Evolutionary conservation across 2,888 invertebrate species (phyloP).

Genomic region (Linnaemya tessellans): DNA sequence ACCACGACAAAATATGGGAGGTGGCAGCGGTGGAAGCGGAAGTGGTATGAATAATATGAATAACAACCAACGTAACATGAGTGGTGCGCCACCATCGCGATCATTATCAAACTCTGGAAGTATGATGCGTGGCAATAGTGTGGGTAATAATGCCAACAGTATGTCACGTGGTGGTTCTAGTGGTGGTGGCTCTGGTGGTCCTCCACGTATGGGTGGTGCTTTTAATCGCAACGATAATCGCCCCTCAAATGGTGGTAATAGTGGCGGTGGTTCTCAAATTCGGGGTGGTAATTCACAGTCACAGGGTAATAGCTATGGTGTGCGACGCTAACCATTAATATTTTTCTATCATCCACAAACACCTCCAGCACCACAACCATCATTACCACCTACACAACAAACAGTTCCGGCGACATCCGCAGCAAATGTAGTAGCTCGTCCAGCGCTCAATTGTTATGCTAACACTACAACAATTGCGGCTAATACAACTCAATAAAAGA

Average conservation of each 20-base stretch:
- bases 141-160: constrained; percentile 75
- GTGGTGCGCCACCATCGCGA: constrained; percentile 79
- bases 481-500: constrained; percentile 63
- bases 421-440: constrained; percentile 74
- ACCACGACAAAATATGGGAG: constrained; percentile 79
- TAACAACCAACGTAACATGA: constrained; percentile 77
- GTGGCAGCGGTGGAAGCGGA: constrained; percentile 71
- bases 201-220: constrained; percentile 78
- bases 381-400: constrained; percentile 72
- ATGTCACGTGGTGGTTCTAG: constrained; percentile 77
- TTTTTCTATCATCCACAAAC: constrained; percentile 76
- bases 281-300: constrained; percentile 79
- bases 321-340: constrained; percentile 81
- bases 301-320: constrained; percentile 79
- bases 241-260: constrained; percentile 75
- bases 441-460: constrained; percentile 65
- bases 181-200: constrained; percentile 77
- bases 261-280: constrained; percentile 77
- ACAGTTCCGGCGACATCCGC: constrained; percentile 72
- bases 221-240: constrained; percentile 82
- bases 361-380: constrained; percentile 68
- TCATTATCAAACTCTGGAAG: constrained; percentile 81
- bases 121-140: constrained; percentile 82
- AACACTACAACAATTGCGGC: constrained; percentile 69
- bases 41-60: constrained; percentile 78